Conservation (phyloP, 2,888 invertebrate genomes). For the Tetanocera ferruginea region DNA sequence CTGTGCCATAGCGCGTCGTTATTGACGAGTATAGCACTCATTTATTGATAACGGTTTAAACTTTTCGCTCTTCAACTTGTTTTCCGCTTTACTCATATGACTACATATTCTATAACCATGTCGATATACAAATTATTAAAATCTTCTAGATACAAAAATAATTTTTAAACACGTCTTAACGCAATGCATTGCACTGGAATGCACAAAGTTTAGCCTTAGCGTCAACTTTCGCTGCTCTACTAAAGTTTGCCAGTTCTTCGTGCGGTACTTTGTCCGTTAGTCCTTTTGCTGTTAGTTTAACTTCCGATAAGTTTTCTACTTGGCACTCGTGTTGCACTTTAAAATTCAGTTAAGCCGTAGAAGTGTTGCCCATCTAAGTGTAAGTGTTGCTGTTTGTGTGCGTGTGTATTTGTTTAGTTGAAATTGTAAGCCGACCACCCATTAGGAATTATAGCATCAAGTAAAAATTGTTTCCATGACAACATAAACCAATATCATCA, state of each 20-base stretch:
- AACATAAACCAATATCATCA: too few relatives aligned
- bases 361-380: background rate
- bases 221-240: constrained; percentile 3
- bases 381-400: constrained; percentile 12
- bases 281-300: constrained; percentile 4
- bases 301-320: constrained; percentile 35
- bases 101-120: too few relatives aligned
- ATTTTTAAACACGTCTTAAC: background rate
- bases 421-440: too few relatives aligned
- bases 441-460: background rate
- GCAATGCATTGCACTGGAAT: constrained; percentile 19
- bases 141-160: background rate
- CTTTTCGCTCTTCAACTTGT: background rate
- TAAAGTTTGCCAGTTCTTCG: background rate
- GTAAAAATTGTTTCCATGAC: too few relatives aligned
- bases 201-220: constrained; percentile 11
- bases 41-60: background rate
- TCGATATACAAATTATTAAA: background rate
- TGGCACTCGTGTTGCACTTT: constrained; percentile 42
- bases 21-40: background rate
- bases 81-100: too few relatives aligned
- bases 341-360: constrained; percentile 41
- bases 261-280: background rate
- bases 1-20: too few relatives aligned
- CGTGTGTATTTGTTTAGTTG: background rate